Base-by-base conservation (phyloP, 2,888 invertebrate species). In the Mimumesa dahlbomi region DNA sequence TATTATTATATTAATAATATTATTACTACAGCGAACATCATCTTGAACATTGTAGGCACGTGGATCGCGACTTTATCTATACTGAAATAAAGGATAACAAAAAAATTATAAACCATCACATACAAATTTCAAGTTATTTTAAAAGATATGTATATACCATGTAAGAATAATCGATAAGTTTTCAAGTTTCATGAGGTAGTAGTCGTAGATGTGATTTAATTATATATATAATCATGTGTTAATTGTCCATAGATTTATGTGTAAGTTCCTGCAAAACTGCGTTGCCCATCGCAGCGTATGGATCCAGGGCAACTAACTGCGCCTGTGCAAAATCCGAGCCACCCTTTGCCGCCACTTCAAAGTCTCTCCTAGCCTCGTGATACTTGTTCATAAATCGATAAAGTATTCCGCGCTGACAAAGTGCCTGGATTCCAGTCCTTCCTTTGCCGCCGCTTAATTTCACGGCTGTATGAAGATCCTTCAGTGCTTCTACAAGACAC, bases 211-310 rank as follows among this genome's bases (percentile, higher is more conserved):
- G n/a, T n/a, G n/a, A n/a, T n/a, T n/a, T n/a, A n/a, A n/a, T n/a
- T n/a, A n/a, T n/a, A n/a, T n/a, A n/a, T n/a, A n/a, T n/a, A n/a
- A n/a, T n/a, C n/a, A n/a, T n/a, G n/a, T n/a, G 19, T 48, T 34
- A 29, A 56, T 54, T 29, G 31, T 19, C 31, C 25, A 7, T 22
- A 82, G 85, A 87, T 75, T 90, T 90, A 43, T 92, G 90, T 90
- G 96, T 93, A 42, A 96, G 95, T 90, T 96, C 94, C 54, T 92
- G 91, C 61, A 98, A 90, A 97, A 98, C 98, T 90, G 97, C 95
- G 90, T 98, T 98, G 90, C 98, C 98, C 54, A 98, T 92, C 0
- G 97, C 98, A 2, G 98, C 98, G 87, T 97, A 98, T 0, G 98
- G 98, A 90, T 98, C 98, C 86, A 97, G 88, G 85, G 96, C 94